Base-by-base conservation (phyloP, 37 sponge, comb jelly and placozoan genomes). In the Dysidea cf. avara region DNA sequence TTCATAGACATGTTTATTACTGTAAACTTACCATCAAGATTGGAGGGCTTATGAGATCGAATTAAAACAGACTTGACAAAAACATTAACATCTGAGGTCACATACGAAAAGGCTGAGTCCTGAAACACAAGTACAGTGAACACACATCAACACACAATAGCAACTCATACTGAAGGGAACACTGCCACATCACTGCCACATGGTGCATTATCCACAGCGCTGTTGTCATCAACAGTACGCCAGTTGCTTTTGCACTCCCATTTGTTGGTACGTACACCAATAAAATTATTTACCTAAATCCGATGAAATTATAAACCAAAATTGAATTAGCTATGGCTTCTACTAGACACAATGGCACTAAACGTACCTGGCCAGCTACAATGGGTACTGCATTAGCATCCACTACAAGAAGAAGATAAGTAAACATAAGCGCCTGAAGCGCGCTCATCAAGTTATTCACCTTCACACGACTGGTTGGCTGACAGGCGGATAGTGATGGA, bases 171-270 rank as follows among this genome's bases (percentile, higher is more conserved):
- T 70, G 61, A 39, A 34, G 69, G 56, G 43, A 87, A 87, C 25
- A 87, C 31, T 16, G 82, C 82, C 1, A 0, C 64, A 39, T 87
- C 82, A 20, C 7, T 63, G 36, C 82, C 73, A 81, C 81, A 87
- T 1, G 87, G 87, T 24, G 82, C 61, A 17, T 16, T 34, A 3
- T 25, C 52, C 12, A 67, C 70, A 58, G 66, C 33, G 9, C 20
- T 18, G 20, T 52, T 37, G 28, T 81, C 78, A 2, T 4, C 29
- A n/a, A n/a, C n/a, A 9, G 64, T 81, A 30, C 1, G 20, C 87
- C 87, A 87, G 77, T 87, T 87, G 34, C 76, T 43, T 0, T 71
- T 25, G 64, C 77, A 77, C 53, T 87, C 87, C 87, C 87, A 87
- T 24, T 36, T 65, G 49, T 65, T 56, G 40, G 58, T 33, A 18